These are phyloP conservation scores for Sarcoramphus papa DNA, from an alignment of 2,797 vertebrate genomes.

Conservation along the genomic window DNA sequence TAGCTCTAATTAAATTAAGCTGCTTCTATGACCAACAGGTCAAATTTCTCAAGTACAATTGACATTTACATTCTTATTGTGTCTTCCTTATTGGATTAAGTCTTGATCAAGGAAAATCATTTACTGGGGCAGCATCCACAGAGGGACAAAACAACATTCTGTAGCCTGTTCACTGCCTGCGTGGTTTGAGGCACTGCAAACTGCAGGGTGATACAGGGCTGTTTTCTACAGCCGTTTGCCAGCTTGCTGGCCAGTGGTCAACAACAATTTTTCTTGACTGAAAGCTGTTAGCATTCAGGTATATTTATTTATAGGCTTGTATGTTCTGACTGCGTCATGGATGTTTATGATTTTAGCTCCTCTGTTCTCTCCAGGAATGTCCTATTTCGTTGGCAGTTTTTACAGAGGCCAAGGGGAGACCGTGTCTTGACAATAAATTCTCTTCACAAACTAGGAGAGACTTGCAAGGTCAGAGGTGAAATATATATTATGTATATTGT, in stretches of 20 bases:
- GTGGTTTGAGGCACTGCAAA: not conserved
- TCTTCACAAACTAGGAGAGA: not conserved
- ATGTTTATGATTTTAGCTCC: not conserved
- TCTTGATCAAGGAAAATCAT: slow-evolving; percentile 45
- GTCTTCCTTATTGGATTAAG: slow-evolving; percentile 49
- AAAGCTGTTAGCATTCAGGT: slow-evolving; percentile 9
- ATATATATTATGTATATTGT: not conserved
- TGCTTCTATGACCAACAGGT: slow-evolving; percentile 37
- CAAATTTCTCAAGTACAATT: slow-evolving; percentile 55
- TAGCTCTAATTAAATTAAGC: slow-evolving; percentile 61
- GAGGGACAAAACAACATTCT: not conserved
- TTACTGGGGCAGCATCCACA: slow-evolving; percentile 13
- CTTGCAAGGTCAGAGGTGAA: not conserved
- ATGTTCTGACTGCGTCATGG: not conserved
- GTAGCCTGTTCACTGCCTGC: not conserved
- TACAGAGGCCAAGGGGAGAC: slow-evolving; percentile 18
- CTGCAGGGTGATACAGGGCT: not conserved
- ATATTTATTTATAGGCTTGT: not conserved
- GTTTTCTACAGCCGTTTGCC: not conserved
- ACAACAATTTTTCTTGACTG: not conserved
- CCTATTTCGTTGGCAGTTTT: not conserved
- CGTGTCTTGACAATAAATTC: not conserved
- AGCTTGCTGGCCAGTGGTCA: not conserved
- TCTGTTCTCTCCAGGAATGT: not conserved
- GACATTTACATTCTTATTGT: slow-evolving; percentile 51